These are phyloP conservation scores for Merops nubicus DNA, from an alignment of 2,113 vertebrate genomes.

Conservation along the genomic window DNA sequence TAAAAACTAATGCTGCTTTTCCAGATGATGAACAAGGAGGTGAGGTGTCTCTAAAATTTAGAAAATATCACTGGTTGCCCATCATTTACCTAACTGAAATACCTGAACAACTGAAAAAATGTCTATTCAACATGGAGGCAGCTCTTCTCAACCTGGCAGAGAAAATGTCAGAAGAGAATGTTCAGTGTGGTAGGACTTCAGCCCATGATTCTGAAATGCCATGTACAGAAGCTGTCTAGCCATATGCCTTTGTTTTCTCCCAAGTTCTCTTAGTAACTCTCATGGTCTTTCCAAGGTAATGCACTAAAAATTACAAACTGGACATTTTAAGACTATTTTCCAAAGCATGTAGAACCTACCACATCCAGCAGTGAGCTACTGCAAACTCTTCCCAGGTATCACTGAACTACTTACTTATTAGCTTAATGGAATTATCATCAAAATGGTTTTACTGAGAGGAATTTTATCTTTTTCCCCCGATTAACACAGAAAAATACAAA, in stretches of 20 bases:
- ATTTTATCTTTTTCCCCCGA: background rate
- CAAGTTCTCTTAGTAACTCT: background rate
- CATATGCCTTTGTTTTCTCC: background rate
- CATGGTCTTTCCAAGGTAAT: background rate
- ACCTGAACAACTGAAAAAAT: background rate
- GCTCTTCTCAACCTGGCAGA: background rate
- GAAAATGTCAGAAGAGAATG: background rate
- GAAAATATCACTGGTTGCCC: background rate
- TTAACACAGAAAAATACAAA: background rate
- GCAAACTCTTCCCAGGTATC: background rate
- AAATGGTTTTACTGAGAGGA: background rate
- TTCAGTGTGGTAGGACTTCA: background rate
- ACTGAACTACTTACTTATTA: background rate
- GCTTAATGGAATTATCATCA: background rate
- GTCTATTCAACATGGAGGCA: background rate
- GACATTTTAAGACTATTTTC: background rate
- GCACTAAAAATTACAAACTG: background rate
- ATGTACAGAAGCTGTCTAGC: background rate
- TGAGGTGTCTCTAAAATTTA: background rate
- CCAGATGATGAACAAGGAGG: background rate
- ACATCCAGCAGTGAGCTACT: background rate
- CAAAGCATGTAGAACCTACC: background rate
- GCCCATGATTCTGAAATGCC: fast-evolving
- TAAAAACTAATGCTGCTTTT: background rate
- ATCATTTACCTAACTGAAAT: background rate